These are phyloP conservation scores for Sorex fumeus DNA, from an alignment of 2,113 vertebrate genomes.

Conservation along the genomic window DNA sequence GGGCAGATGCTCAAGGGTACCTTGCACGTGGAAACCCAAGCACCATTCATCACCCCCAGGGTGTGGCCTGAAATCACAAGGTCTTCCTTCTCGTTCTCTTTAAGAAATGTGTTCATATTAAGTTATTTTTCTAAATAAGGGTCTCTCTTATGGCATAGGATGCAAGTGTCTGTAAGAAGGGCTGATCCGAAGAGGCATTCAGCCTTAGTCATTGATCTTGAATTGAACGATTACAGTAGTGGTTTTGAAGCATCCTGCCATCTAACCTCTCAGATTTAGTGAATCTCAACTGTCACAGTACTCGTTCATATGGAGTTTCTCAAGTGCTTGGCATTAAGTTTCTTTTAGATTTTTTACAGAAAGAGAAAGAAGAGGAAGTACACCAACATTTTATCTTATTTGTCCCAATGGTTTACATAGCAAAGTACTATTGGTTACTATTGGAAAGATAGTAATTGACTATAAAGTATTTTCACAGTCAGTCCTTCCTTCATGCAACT, in stretches of 20 bases:
- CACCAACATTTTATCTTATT: background rate
- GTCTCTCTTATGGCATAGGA: background rate
- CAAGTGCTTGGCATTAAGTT: background rate
- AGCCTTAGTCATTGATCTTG: background rate
- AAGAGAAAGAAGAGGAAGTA: slow-evolving; percentile 31
- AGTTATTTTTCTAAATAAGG: background rate
- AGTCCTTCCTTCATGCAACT: background rate
- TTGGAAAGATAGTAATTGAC: background rate
- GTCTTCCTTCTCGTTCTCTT: slow-evolving; percentile 78
- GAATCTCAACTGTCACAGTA: background rate
- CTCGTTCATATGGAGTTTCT: background rate
- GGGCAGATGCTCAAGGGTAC: background rate
- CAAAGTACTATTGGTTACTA: background rate
- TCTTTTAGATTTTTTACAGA: background rate
- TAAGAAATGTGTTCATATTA: background rate
- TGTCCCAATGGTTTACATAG: background rate
- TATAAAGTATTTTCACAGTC: background rate
- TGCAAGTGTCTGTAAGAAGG: background rate
- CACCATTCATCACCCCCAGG: slow-evolving; percentile 92
- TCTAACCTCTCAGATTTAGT: background rate
- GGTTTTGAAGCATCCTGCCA: background rate
- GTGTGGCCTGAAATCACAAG: slow-evolving; percentile 87
- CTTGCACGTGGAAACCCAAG: background rate
- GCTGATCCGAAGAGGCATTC: background rate
- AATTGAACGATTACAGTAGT: background rate